These are phyloP conservation scores for Allolobophora icterica DNA, from an alignment of 2,888 invertebrate genomes.

Conservation along the genomic window DNA sequence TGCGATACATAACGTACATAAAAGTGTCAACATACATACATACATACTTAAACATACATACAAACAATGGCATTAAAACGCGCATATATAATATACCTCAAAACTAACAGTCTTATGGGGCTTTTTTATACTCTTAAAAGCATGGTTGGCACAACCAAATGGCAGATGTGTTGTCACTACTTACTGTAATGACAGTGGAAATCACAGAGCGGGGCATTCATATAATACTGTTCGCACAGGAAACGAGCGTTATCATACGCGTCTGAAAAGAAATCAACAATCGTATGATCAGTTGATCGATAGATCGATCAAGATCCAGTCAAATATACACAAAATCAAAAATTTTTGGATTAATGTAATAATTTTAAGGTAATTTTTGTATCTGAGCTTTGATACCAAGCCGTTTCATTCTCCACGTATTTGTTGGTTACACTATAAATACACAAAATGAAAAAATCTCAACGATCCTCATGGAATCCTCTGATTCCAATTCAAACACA, in stretches of 20 bases:
- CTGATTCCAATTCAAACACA: no score
- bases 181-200: conserved; percentile 69
- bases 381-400: no score
- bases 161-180: conserved; percentile 29
- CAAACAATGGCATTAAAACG: no score
- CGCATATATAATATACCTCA: no score
- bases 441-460: no score
- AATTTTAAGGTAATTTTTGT: not conserved
- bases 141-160: not conserved
- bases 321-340: not conserved
- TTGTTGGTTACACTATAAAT: no score
- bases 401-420: no score
- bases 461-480: no score
- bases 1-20: no score
- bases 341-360: not conserved
- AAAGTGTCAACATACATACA: no score
- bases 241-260: conserved; percentile 97
- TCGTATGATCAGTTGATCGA: not conserved
- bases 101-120: no score
- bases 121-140: not conserved
- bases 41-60: no score
- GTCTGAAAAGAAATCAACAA: conserved; percentile 69
- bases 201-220: conserved; percentile 86
- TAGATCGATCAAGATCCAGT: not conserved
- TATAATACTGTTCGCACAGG: conserved; percentile 96